These are phyloP conservation scores for Apostichopus parvimensis DNA, from an alignment of 35 echinoderm and acorn worm species.

Conservation along the genomic window DNA sequence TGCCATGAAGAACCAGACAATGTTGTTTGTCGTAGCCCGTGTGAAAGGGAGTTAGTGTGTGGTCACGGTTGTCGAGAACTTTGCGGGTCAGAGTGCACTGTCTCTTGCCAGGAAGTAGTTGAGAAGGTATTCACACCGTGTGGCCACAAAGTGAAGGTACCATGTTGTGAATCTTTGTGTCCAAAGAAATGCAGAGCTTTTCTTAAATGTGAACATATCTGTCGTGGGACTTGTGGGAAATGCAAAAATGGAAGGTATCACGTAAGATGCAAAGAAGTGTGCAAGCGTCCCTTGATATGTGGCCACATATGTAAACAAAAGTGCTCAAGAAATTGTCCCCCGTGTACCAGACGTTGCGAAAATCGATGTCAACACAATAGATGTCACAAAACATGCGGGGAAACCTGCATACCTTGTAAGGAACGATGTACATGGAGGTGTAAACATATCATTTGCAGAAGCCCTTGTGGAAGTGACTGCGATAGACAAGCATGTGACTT, in stretches of 20 bases:
- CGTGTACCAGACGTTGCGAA: constrained; percentile 53
- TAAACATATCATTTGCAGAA: constrained; percentile 11
- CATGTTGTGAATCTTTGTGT: neutral
- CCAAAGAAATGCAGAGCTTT: constrained; percentile 19
- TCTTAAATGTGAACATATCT: constrained; percentile 41
- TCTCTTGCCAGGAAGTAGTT: neutral
- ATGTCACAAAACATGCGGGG: constrained; percentile 69
- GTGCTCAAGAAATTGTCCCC: neutral
- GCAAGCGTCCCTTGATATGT: constrained; percentile 14
- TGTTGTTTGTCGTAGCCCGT: constrained; percentile 44
- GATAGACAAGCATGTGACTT: neutral
- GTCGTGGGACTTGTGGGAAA: constrained; percentile 29
- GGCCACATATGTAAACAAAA: neutral
- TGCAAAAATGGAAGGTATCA: constrained; percentile 52
- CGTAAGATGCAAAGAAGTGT: constrained; percentile 46
- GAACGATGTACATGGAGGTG: constrained; percentile 65
- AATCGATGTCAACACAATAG: constrained; percentile 73
- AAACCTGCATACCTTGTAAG: constrained; percentile 62
- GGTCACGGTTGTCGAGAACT: constrained; percentile 56
- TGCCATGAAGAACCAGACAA: neutral
- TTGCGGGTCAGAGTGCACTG: constrained; percentile 11
- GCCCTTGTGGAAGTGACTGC: constrained; percentile 42
- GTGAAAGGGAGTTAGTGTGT: constrained; percentile 46
- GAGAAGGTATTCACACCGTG: constrained; percentile 40
- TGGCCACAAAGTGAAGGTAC: constrained; percentile 42